phyloP scores from a whole-genome alignment of 1,140 invertebrate genomes.

The Penaeus indicus region DNA sequence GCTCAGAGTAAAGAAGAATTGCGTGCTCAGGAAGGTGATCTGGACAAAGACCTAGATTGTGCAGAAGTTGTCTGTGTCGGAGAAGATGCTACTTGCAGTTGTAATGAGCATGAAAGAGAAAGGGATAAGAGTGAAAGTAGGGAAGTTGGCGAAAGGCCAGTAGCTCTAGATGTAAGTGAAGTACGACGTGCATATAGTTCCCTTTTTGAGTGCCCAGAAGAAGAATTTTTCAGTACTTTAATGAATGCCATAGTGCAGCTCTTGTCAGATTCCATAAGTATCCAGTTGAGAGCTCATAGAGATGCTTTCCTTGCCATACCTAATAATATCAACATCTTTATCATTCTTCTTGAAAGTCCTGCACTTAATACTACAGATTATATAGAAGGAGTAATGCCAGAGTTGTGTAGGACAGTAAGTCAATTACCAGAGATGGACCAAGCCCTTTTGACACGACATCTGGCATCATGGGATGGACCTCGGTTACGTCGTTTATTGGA shows the following conservation, averaged over 20 bases:
- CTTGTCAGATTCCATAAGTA: slow-evolving; percentile 82
- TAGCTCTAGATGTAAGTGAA: slow-evolving; percentile 71
- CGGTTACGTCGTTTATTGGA: slow-evolving; percentile 82
- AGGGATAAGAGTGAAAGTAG: slow-evolving; percentile 29
- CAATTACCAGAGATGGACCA: slow-evolving; percentile 82
- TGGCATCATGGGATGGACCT: slow-evolving; percentile 81
- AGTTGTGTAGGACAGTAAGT: slow-evolving; percentile 83
- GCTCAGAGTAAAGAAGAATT: slow-evolving; percentile 78
- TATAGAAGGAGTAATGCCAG: slow-evolving; percentile 84
- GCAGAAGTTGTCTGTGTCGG: slow-evolving; percentile 68
- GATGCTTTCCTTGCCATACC: slow-evolving; percentile 71
- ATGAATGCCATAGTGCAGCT: slow-evolving; percentile 83
- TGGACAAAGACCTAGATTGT: slow-evolving; percentile 87
- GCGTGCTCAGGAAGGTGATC: slow-evolving; percentile 80
- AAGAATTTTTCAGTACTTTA: slow-evolving; percentile 80
- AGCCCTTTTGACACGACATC: slow-evolving; percentile 83
- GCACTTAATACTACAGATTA: slow-evolving; percentile 84
- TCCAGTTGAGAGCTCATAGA: slow-evolving; percentile 74
- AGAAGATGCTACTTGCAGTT: slow-evolving; percentile 47
- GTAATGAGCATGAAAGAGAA: slow-evolving; percentile 11
- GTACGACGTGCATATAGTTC: slow-evolving; percentile 77
- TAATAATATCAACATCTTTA: slow-evolving; percentile 80
- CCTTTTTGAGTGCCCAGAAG: slow-evolving; percentile 74
- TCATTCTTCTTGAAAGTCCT: slow-evolving; percentile 91
- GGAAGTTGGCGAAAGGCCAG: slow-evolving; percentile 55